Evolutionary conservation across 2,888 invertebrate species (phyloP), one percentile per base, ranked within the genome.

Genomic region (Gastracanthus pulcherrimus): DNA sequence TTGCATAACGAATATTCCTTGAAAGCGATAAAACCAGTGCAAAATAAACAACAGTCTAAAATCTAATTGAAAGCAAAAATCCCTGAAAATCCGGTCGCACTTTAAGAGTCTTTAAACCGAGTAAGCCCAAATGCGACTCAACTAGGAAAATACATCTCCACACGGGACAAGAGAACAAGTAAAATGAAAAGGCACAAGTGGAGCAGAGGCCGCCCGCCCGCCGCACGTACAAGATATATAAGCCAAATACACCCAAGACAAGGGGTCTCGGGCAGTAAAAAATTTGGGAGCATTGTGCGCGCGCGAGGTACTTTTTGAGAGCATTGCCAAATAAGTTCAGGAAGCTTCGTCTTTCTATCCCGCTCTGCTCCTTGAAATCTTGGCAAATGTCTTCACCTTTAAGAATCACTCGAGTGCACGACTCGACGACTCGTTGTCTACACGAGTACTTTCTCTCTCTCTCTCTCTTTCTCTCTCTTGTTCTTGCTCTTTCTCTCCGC

Each of bases 371-470:
- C 70, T 81, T n/a, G 60, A 81, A 81, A 78, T 81, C 81, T 83
- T 83, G 83, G 81, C 81, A 83, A 83, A 83, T 78, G 77, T 78
- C 78, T 78, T 81, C 83, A 74, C 76, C 77, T 83, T 82, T 80
- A 80, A 84, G 83, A 84, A 81, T 79, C 81, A 84, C 81, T 79
- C 81, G 82, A 84, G 77, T 78, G 74, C 77, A 71, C 76, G 45
- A 60, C 67, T 67, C 51, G 41, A 38, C 48, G 29, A 64, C 55
- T 71, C 58, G 36, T 72, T 38, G 64, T 67, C 77, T 76, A 64
- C 76, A 70, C 71, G 38, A 82, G 82, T 74, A 82, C 80, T 80
- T 74, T 72, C 66, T n/a, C n/a, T n/a, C n/a, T n/a, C n/a, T n/a
- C n/a, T n/a, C n/a, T n/a, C n/a, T n/a, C n/a, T n/a, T n/a, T n/a